Conservation (phyloP, 2,888 invertebrate genomes). For the Andrena chrysosceles region DNA sequence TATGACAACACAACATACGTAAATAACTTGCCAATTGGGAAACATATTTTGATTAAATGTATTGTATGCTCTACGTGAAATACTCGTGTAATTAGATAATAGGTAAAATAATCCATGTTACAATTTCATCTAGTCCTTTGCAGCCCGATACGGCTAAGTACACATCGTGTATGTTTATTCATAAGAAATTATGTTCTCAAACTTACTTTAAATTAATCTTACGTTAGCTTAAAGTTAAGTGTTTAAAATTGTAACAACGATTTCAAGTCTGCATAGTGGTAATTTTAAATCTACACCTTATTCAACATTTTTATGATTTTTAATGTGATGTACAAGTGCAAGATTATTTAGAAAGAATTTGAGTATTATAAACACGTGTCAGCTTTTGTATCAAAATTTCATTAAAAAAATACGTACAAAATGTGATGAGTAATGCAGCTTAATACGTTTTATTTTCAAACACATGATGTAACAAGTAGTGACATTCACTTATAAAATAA, state of each 20-base stretch:
- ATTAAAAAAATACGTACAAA: conserved; percentile 67
- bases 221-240: conserved; percentile 39
- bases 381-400: conserved; percentile 64
- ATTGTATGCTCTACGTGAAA: conserved; percentile 26
- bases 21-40: conserved; percentile 41
- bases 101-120: conserved; percentile 37
- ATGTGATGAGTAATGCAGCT: conserved; percentile 49
- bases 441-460: conserved; percentile 35
- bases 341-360: conserved; percentile 34
- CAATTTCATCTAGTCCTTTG: conserved; percentile 53
- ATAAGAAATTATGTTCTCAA: conserved; percentile 27
- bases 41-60: conserved; percentile 17
- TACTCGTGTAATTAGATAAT: conserved; percentile 43
- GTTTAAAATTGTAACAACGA: not conserved
- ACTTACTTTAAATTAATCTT: conserved; percentile 28
- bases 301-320: conserved; percentile 26
- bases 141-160: conserved; percentile 30
- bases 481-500: conserved; percentile 30
- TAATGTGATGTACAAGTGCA: conserved; percentile 17
- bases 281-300: conserved; percentile 1
- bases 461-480: conserved; percentile 26
- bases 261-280: conserved; percentile 21
- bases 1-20: conserved; percentile 10
- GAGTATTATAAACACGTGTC: conserved; percentile 40
- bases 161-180: conserved; percentile 41